Base-by-base conservation (phyloP, 2,888 invertebrate genomes). In the Torymus aiolomorphi region DNA sequence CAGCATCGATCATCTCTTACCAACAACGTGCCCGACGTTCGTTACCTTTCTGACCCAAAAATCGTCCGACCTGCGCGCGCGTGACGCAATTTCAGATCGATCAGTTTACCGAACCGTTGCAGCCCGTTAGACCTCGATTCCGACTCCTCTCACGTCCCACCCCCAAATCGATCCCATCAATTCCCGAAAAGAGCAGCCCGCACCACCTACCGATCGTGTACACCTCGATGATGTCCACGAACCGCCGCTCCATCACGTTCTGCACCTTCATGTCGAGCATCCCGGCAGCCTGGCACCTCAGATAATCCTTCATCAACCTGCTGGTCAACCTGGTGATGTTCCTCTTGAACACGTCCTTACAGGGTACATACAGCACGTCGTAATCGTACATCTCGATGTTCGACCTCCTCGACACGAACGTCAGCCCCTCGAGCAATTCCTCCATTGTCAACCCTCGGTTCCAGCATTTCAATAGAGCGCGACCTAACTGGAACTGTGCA, bases 171-270 rank as follows among this genome's bases (percentile, higher is more conserved):
- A 42, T 14, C n/a, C 56, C 8, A 16, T 56, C 16, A 56, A 56
- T 56, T 56, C 56, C 56, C n/a, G n/a, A 56, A 56, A 16, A 8
- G 18, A 1, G 18, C 20, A 16, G n/a, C 18, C 16, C 16, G 20
- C n/a, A 3, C 0, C 18, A 79, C 76, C 14, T 72, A 80, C 80
- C 80, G 4, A 54, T 54, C 1, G 20, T 31, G 31, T 67, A 72
- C 13, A 56, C 76, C 2, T 76, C 49, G 13, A 80, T n/a, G 16
- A 80, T 80, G 0, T 80, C 76, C 2, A 12, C 56, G 54, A 72
- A 80, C 12, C 76, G 31, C 10, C n/a, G 14, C 14, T 76, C 49
- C n/a, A 76, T 31, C 20, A 1, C 0, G 0, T 8, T 14, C 20
- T 54, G 31, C 18, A 57, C n/a, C n/a, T 20, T 13, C 0, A 10